phyloP scores from a whole-genome alignment of 2,113 vertebrate genomes.

The Chitala chitala region DNA sequence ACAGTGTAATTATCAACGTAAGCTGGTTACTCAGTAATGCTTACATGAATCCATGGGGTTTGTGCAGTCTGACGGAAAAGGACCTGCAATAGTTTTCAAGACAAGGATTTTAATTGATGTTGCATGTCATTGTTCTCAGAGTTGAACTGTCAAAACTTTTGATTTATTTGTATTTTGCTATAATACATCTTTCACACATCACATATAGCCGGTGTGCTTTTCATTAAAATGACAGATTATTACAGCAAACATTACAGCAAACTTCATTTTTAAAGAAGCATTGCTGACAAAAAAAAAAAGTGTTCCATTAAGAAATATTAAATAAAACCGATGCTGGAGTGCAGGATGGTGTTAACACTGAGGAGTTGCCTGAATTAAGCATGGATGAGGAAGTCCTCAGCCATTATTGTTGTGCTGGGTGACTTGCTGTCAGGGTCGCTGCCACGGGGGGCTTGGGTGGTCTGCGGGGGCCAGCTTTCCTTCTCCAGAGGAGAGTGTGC shows the following conservation, averaged over 20 bases:
- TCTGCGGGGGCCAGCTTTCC: too few relatives aligned
- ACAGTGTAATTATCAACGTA: too few relatives aligned
- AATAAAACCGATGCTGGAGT: conserved; percentile 6
- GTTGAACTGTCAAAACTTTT: conserved; percentile 53
- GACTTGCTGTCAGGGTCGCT: too few relatives aligned
- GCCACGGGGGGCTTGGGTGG: too few relatives aligned
- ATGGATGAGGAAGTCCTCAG: neutral
- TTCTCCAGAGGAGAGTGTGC: too few relatives aligned
- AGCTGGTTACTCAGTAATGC: conserved; percentile 10
- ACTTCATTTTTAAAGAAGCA: conserved; percentile 35
- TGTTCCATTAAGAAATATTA: conserved; percentile 10
- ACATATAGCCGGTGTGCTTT: conserved; percentile 43
- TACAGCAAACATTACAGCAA: conserved; percentile 39
- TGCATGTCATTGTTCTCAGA: conserved; percentile 53
- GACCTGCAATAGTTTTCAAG: conserved; percentile 34
- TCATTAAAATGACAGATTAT: conserved; percentile 62
- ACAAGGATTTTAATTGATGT: conserved; percentile 57
- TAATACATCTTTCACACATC: conserved; percentile 57
- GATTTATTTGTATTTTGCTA: conserved; percentile 57
- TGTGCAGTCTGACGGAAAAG: conserved; percentile 33
- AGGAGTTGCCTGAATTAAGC: neutral
- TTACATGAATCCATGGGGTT: conserved; percentile 51
- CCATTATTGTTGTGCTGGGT: neutral
- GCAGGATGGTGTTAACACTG: neutral
- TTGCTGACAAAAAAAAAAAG: conserved; percentile 3